Base-by-base conservation (phyloP, 2,113 vertebrate genomes). In the Chionodraco myersi region DNA sequence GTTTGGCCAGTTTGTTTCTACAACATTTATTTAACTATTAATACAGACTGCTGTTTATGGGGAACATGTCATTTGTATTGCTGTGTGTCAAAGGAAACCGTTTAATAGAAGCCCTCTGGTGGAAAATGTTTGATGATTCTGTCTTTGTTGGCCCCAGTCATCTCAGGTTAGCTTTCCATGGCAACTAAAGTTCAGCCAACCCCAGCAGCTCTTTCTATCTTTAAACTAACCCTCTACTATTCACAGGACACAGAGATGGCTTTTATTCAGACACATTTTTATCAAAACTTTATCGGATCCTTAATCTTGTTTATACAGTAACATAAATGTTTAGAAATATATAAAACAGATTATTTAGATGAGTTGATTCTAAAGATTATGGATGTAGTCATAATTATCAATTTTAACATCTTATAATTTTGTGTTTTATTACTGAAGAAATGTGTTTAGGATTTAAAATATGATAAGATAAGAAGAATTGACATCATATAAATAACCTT, bases 151-250 rank as follows among this genome's bases (percentile, higher is more conserved):
- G 23, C 23, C 30, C 6, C 41, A 23, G 57, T 45, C 49, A 36
- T 68, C 41, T 76, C 36, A 11, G 45, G 36, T 62, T 21, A 30
- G 30, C 14, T 69, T 52, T 63, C 44, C 52, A 16, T 68, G 58
- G 54, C 80, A 61, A 16, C 10, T 16, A 6, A 68, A 2, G 51
- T 75, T 53, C 34, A 58, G 61, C 18, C 47, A 56, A 47, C 18
- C 21, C 23, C 26, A n/a, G 18, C 12, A 18, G 52, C 72, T 34
- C 18, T 15, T 72, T 68, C 75, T 84, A 82, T 76, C 79, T 85
- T 79, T 82, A 80, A 21, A 63, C 41, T 36, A 52, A 0, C 1
- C 51, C 4, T 51, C 48, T 60, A 1, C 36, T 30, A 12, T 45
- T 34, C 65, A 58, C 30, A 21, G 54, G 52, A 41, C 21, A 58